Evolutionary conservation across 2,113 vertebrate genomes (phyloP).

Genomic region (Pangasianodon hypophthalmus): DNA sequence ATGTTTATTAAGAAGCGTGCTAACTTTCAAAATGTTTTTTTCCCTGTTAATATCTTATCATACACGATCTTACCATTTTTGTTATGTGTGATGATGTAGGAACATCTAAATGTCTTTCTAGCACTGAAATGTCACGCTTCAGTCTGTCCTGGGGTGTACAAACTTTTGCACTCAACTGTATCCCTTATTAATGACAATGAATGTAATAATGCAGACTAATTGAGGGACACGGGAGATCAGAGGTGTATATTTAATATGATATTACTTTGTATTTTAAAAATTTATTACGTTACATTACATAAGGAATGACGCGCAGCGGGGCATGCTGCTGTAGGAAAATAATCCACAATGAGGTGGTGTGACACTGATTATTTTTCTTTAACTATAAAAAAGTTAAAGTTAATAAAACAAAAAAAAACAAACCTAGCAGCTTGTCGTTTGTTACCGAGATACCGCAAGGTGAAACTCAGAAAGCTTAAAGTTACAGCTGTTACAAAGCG

Average conservation of each 20-base stretch:
- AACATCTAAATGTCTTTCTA: background rate
- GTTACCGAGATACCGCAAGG: too few relatives aligned
- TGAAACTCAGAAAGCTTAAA: background rate
- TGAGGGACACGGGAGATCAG: background rate
- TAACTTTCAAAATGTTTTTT: background rate
- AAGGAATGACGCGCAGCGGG: too few relatives aligned
- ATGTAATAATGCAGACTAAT: background rate
- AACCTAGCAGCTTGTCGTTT: too few relatives aligned
- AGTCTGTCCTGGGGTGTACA: background rate
- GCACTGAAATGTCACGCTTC: background rate
- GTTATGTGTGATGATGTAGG: background rate
- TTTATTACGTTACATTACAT: too few relatives aligned
- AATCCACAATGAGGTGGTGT: background rate
- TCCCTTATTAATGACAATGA: background rate
- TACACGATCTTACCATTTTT: background rate
- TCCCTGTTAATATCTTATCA: background rate
- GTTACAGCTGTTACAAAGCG: too few relatives aligned
- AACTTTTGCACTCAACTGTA: background rate
- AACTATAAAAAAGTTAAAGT: background rate
- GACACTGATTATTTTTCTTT: background rate
- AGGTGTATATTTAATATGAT: background rate
- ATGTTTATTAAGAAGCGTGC: background rate
- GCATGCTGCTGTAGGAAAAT: background rate
- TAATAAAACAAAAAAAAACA: background rate
- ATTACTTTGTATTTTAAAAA: too few relatives aligned